These are phyloP conservation scores for Melanotaenia trifasciata DNA, from an alignment of 2,797 vertebrate species.

Conservation along the genomic window DNA sequence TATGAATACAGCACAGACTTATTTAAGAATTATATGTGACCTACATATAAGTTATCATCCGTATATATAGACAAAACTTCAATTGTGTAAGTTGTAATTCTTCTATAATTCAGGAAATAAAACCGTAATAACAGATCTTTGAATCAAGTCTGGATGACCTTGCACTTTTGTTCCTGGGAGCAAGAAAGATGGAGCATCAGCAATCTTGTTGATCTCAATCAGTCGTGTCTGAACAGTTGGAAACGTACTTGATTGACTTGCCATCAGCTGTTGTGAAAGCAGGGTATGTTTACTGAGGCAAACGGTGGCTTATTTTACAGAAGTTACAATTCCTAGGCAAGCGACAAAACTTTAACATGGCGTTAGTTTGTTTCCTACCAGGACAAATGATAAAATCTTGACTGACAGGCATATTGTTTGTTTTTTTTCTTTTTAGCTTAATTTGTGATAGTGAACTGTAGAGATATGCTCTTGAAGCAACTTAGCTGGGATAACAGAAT, in stretches of 20 bases:
- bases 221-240: slow-evolving; percentile 42
- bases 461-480: neutral
- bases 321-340: neutral
- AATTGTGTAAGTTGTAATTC: no score
- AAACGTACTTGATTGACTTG: slow-evolving; percentile 46
- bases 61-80: no score
- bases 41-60: no score
- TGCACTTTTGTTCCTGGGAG: neutral
- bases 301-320: neutral
- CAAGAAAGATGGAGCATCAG: neutral
- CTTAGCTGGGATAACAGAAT: neutral
- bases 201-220: neutral
- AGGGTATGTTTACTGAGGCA: slow-evolving; percentile 7
- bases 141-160: neutral
- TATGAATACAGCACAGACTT: neutral
- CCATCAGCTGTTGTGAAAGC: slow-evolving; percentile 53
- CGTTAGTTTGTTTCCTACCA: neutral
- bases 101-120: no score
- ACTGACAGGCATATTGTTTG: neutral
- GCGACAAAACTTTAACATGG: neutral
- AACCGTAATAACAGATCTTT: no score
- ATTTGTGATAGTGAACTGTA: neutral
- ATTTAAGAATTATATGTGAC: neutral
- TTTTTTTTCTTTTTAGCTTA: neutral
- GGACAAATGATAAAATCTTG: neutral